Conservation (phyloP, 2,888 invertebrate genomes). For the Philaethria dido region DNA sequence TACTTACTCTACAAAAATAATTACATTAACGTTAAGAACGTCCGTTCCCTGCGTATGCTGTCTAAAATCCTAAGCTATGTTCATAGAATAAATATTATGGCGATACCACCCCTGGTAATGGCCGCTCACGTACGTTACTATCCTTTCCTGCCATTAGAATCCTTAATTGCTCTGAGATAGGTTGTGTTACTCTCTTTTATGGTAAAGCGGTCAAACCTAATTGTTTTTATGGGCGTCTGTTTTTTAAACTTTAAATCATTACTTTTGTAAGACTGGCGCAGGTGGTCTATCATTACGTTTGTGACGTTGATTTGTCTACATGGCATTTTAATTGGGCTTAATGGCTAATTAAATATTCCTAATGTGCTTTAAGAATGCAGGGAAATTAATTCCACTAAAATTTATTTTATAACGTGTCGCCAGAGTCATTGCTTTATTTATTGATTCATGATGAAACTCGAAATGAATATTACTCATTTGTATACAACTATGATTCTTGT, state of each 20-base stretch:
- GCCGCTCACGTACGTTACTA: slow-evolving; percentile 62
- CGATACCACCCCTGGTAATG: slow-evolving; percentile 52
- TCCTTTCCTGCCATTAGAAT: slow-evolving; percentile 78
- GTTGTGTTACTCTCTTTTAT: slow-evolving; percentile 79
- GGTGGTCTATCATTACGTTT: slow-evolving; percentile 72
- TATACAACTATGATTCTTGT: neutral
- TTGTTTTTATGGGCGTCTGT: slow-evolving; percentile 81
- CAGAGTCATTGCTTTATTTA: slow-evolving; percentile 18
- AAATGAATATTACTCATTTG: neutral
- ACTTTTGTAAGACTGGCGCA: slow-evolving; percentile 65
- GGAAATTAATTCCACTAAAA: slow-evolving; percentile 35
- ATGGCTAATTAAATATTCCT: slow-evolving; percentile 48
- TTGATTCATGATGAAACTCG: neutral
- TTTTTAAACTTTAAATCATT: slow-evolving; percentile 70
- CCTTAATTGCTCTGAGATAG: slow-evolving; percentile 79
- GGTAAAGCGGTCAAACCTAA: slow-evolving; percentile 80
- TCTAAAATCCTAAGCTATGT: slow-evolving; percentile 25
- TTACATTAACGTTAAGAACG: slow-evolving; percentile 1
- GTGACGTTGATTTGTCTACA: slow-evolving; percentile 58
- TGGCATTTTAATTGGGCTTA: slow-evolving; percentile 65
- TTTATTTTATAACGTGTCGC: slow-evolving; percentile 32
- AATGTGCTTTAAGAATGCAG: slow-evolving; percentile 35
- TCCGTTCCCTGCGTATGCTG: slow-evolving; percentile 4
- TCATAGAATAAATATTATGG: slow-evolving; percentile 42
- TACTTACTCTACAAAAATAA: neutral